Evolutionary conservation across 2,113 vertebrate genomes (phyloP), one percentile per base, ranked within the genome.

Genomic region (Triplophysa siluroides): DNA sequence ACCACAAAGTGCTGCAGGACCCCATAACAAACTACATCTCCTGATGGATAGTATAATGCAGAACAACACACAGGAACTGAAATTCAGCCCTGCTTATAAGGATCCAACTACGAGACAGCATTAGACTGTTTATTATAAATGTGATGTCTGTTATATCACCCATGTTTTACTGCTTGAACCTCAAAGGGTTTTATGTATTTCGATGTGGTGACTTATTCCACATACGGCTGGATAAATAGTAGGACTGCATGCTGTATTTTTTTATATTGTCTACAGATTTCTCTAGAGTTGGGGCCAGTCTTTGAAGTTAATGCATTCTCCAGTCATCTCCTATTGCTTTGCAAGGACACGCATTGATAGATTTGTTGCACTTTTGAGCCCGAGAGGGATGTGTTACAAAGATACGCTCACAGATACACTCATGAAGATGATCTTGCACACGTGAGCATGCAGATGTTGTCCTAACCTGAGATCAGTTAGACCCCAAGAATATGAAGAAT

Each of bases 261-360:
- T 45, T 9, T 19, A 78, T 67, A 80, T 56, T 78, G 62, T 74
- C 72, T 63, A 24, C 84, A 83, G 85, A 78, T 86, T 52, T 70
- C 61, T 70, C 83, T 85, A 47, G 71, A 70, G 76, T 82, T 76
- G 82, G 75, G 70, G 21, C 50, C 73, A 77, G 71, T 29, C 29
- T 78, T 33, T 77, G 62, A 16, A 65, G 75, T 54, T 65, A 58
- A 81, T 79, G 65, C 8, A 6, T 69, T 78, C 60, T 69, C 75
- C 78, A 87, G 85, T 80, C 83, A 64, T 74, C 61, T 71, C 23
- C 60, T 67, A 83, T 18, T 60, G 18, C 63, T 73, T 63, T 76
- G 75, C 50, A 74, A 12, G 73, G 66, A 62, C 29, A 78, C 18
- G 50, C 21, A 74, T 56, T 84, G 64, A 54, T 76, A 67, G 56